Percentiles rank a stretch among this genome's conserved stretches.
Evolutionary conservation across 2,888 invertebrate species (phyloP).

Genomic region (Plagodis pulveraria): DNA sequence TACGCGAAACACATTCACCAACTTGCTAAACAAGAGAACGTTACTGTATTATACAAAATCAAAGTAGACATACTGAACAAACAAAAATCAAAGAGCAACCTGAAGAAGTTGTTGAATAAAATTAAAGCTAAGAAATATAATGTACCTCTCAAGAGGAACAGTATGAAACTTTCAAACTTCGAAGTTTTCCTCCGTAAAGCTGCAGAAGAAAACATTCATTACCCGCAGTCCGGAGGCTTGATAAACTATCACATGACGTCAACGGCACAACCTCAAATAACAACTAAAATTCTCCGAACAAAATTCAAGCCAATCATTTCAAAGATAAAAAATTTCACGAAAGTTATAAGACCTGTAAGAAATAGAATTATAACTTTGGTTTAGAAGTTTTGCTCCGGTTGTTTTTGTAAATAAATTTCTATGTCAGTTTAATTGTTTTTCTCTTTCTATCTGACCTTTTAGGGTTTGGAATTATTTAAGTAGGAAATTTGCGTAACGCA

Average conservation of each 20-base stretch:
- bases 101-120: constrained; percentile 47
- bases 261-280: constrained; percentile 48
- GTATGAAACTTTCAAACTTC: constrained; percentile 72
- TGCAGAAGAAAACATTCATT: constrained; percentile 52
- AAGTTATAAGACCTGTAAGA: constrained; percentile 62
- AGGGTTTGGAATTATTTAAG: constrained; percentile 14
- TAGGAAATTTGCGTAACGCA: constrained; percentile 10
- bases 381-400: constrained; percentile 11
- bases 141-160: constrained; percentile 71
- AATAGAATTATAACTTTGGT: constrained; percentile 61
- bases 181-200: constrained; percentile 65
- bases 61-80: constrained; percentile 56
- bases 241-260: constrained; percentile 38
- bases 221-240: constrained; percentile 24
- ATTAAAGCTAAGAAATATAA: constrained; percentile 66
- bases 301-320: constrained; percentile 69
- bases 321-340: constrained; percentile 59
- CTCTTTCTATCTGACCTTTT: constrained; percentile 17
- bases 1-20: constrained; percentile 58
- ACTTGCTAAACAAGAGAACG: constrained; percentile 57
- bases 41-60: constrained; percentile 61
- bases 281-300: constrained; percentile 51
- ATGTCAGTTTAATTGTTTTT: constrained; percentile 26
- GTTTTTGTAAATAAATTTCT: constrained; percentile 29
- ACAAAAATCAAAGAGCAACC: constrained; percentile 26